Evolutionary conservation across 2,888 invertebrate genomes (phyloP).

Genomic region (Scaptomyza caliginosa): DNA sequence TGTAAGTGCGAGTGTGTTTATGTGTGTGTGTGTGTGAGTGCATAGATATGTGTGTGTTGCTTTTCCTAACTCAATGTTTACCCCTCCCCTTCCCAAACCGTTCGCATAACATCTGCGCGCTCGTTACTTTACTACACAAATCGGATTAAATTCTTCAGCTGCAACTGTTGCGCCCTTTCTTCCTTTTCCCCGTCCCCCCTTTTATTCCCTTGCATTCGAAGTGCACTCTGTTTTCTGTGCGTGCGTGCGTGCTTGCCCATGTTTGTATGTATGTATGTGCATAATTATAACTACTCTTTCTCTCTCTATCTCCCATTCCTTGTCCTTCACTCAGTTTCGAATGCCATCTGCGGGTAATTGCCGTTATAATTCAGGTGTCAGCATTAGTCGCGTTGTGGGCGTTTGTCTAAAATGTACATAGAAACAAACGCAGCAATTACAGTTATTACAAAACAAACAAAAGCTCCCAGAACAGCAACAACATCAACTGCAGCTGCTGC

Average conservation of each 20-base stretch:
- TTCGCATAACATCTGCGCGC: conserved; percentile 60
- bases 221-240: conserved; percentile 31
- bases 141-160: conserved; percentile 70
- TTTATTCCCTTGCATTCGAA: conserved; percentile 15
- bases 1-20: conserved; percentile 21
- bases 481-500: conserved; percentile 9
- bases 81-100: conserved; percentile 3
- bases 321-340: conserved; percentile 33
- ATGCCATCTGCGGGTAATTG: conserved; percentile 54
- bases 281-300: conserved; percentile 32
- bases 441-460: conserved; percentile 8
- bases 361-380: conserved; percentile 53
- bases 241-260: conserved; percentile 7
- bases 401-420: conserved; percentile 36
- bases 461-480: conserved; percentile 16
- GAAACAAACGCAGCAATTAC: conserved; percentile 42
- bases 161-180: conserved; percentile 50
- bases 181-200: conserved; percentile 13
- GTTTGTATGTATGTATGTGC: conserved; percentile 9
- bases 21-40: conserved; percentile 7
- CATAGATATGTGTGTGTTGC: conserved; percentile 42
- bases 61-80: conserved; percentile 51
- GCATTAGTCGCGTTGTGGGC: conserved; percentile 38
- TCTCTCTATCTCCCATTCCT: background rate
- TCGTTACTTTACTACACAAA: conserved; percentile 64